Evolutionary conservation across 2,113 vertebrate species (phyloP).

Genomic region (Pleuronectes platessa): DNA sequence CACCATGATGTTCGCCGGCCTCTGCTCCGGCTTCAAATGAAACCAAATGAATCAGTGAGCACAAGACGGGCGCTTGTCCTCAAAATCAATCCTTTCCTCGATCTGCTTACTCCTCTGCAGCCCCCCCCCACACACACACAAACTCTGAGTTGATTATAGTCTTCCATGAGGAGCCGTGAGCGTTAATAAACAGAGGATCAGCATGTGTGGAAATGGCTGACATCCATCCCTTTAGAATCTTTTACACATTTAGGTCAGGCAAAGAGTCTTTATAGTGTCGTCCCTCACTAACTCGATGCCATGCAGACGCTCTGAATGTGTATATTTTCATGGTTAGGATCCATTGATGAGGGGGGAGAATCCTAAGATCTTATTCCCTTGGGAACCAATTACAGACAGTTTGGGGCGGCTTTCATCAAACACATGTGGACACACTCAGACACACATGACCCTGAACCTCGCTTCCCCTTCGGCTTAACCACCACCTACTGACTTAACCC

Average conservation of each 20-base stretch:
- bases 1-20: background rate
- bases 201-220: conserved; percentile 14
- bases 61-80: conserved; percentile 25
- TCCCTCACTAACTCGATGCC: background rate
- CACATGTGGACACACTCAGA: conserved; percentile 25
- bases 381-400: conserved; percentile 62
- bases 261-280: background rate
- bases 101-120: conserved; percentile 39
- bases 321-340: conserved; percentile 12
- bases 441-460: conserved; percentile 24
- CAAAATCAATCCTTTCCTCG: conserved; percentile 48
- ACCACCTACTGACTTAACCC: conserved; percentile 18
- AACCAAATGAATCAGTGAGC: conserved; percentile 29
- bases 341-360: conserved; percentile 22
- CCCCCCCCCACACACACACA: conserved; percentile 1
- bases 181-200: conserved; percentile 49
- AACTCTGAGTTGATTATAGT: conserved; percentile 22
- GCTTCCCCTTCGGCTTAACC: conserved; percentile 15
- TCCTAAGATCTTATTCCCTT: conserved; percentile 20
- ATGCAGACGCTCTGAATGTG: background rate
- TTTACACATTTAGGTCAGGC: conserved; percentile 19
- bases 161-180: background rate
- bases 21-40: conserved; percentile 2
- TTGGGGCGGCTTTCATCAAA: conserved; percentile 36
- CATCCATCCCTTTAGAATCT: conserved; percentile 28